Evolutionary conservation across 2,888 invertebrate genomes (phyloP), one percentile per base, ranked within the genome.

Genomic region (Pediacus dermestoides): DNA sequence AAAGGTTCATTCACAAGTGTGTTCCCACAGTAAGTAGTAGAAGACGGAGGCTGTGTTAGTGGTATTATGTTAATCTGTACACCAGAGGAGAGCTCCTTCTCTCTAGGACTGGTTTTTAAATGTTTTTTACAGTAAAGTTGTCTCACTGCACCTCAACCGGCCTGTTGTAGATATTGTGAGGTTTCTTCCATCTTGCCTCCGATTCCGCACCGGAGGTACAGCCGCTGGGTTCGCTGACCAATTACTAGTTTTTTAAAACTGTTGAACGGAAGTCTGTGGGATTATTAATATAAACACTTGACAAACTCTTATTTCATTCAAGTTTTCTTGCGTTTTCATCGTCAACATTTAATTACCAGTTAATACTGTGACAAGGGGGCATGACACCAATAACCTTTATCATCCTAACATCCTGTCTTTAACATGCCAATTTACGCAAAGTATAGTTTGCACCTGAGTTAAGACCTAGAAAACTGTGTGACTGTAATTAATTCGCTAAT

Each of bases 1-100:
- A 58, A 59, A 64, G 55, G 64, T 65, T 65, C 62, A 63, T 65
- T 64, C 63, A 63, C 63, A 60, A 61, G 52, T 55, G 48, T 50
- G 55, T 65, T 65, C 64, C 63, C 65, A 65, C 65, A 65, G 57
- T 60, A 41, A 6, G 21, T 18, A 18, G 12, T 28, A 28, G 13
- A 28, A 28, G 14, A 28, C 4, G 9, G 25, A 28, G 21, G 21
- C 21, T 18, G 21, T 18, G n/a, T n/a, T 18, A 18, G 21, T 18
- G 21, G 6, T 18, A 18, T 18, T 18, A 18, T 18, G 21, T n/a
- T 18, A 18, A 18, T 18, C 21, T 18, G 21, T 18, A 18, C 21
- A 18, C 6, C 6, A 23, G 25, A 27, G 39, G 36, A 35, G 30
- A 35, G 37, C 44, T 45, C 10, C 35, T 37, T 25, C 16, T 39